Evolutionary conservation across 2,113 vertebrate species (phyloP), one percentile per base, ranked within the genome.

Genomic region (Struthidea cinerea): DNA sequence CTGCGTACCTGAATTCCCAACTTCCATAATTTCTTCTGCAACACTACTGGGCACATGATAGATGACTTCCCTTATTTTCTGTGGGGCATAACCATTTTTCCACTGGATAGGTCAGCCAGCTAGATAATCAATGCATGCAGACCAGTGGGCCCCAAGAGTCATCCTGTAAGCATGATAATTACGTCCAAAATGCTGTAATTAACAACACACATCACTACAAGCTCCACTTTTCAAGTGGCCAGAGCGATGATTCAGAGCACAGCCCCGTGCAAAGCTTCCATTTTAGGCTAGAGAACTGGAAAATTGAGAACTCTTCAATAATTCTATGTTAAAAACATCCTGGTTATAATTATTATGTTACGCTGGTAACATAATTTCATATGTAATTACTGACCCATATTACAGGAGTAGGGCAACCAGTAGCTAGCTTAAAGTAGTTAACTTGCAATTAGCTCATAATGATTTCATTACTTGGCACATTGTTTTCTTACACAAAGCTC

Each of bases 381-480:
- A 37, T 79, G 20, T 61, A 71, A 91, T 69, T 94, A 89, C 78
- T 87, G 88, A 80, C 59, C n/a, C 67, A 18, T 93, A 85, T 79
- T 65, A 89, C 50, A 93, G 42, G 63, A 85, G 52, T 8, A 83
- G 53, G 35, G 50, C 59, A 88, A 90, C 93, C 85, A 96, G 85
- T 56, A 95, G 88, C 77, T 82, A 79, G 69, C 75, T 77, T 92
- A 24, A 78, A 95, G 88, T 57, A 84, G 75, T 95, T 93, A 92
- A 78, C 70, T 90, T 6, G 16, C 88, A 94, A 95, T 95, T 96
- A 92, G 83, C 68, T 92, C 76, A 80, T 84, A 74, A 92, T 81
- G 71, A 92, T 80, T 96, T 96, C 88, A 92, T 86, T 90, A 86
- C 64, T 89, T 89, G 94, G 86, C 90, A 88, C 59, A 86, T 61